Base-by-base conservation (phyloP, 1,140 invertebrate genomes). In the Lordiphosa clarofinis region DNA sequence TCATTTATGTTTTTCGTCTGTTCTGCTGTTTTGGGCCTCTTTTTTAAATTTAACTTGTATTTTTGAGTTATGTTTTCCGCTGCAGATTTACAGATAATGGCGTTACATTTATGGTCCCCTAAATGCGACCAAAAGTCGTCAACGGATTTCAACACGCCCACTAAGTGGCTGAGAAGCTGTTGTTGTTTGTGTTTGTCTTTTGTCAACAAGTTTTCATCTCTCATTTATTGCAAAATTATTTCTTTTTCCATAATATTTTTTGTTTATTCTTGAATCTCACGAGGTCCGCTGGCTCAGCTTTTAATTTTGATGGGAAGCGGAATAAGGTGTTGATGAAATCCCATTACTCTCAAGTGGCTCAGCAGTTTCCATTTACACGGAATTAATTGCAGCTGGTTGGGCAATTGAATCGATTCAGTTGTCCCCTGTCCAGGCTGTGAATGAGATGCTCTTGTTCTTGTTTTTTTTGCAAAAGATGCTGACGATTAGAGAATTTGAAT, bases 1-100 rank as follows among this genome's bases (percentile, higher is more conserved):
- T 81, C 76, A 71, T 81, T 82, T 75, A 57, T 81, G 56, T 78
- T 56, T 57, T 54, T 58, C 62, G 21, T 58, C 57, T 37, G 46
- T 58, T 50, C 58, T 48, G 50, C 64, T 21, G 47, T 50, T 39
- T 11, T 5, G 24, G 24, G 5, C 24, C 48, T 52, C 52, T 70
- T 64, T 57, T 70, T 55, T 76, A 21, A 71, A 53, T 67, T 67
- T 67, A 53, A 68, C 55, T 69, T 68, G 65, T 76, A 76, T 82
- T 82, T 82, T 82, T 82, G 78, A 81, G 76, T 81, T 81, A 81
- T 81, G 76, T 82, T 81, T 82, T 81, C 76, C 76, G 76, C 76
- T 82, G 62, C 76, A 75, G 76, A 81, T 81, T 82, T 68, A 65
- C 53, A 75, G 76, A 81, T 81, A 81, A 69, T 84, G 72, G 78